Percentiles rank a stretch among this genome's conserved stretches.
These are phyloP conservation scores for Cynaeus angustus DNA, from an alignment of 2,888 invertebrate species.

Conservation along the genomic window DNA sequence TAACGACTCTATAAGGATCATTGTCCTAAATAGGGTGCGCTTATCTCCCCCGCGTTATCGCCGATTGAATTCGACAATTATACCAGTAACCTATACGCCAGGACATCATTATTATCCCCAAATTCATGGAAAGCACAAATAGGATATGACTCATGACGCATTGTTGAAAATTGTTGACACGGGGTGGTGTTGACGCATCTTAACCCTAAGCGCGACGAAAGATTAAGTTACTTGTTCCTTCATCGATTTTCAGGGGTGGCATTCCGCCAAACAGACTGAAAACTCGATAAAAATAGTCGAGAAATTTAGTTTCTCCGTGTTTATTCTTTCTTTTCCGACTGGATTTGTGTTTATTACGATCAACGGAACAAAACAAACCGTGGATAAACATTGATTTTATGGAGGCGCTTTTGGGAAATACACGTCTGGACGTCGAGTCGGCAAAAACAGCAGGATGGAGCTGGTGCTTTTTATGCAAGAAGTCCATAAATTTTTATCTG, in stretches of 20 bases:
- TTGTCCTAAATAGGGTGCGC: not conserved
- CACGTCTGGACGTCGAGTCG: too few species aligned
- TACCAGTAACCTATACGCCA: not conserved
- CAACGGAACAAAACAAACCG: not conserved
- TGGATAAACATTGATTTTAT: not conserved
- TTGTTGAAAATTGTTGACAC: not conserved
- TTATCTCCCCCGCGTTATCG: not conserved
- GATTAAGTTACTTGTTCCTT: not conserved
- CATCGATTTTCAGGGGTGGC: conserved; percentile 1
- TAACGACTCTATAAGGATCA: not conserved
- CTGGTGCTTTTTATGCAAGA: not conserved
- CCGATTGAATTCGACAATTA: not conserved
- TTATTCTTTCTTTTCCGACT: too few species aligned
- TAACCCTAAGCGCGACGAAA: too few species aligned
- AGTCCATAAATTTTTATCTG: not conserved
- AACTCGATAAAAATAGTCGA: not conserved
- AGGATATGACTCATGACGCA: not conserved
- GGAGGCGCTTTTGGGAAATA: too few species aligned
- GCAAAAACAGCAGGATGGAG: not conserved
- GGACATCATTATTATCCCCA: not conserved
- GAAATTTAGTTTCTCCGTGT: too few species aligned
- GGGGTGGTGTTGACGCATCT: not conserved
- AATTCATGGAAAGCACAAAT: not conserved
- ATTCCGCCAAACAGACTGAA: not conserved
- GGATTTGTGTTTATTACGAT: not conserved